phyloP scores from a whole-genome alignment of 2,888 invertebrate genomes.

The Eupithecia abbreviata region DNA sequence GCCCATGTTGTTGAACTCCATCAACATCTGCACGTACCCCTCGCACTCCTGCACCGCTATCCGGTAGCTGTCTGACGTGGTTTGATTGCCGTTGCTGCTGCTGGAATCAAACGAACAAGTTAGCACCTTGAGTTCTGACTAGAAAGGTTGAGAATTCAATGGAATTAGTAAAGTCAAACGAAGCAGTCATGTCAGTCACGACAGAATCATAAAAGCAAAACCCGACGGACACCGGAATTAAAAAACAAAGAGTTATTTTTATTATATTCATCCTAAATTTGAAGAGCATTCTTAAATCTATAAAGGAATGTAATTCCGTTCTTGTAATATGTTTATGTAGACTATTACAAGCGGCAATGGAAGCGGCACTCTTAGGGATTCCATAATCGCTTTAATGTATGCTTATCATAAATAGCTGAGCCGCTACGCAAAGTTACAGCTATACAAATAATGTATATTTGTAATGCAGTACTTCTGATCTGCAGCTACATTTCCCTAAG shows the following conservation, averaged over 20 bases:
- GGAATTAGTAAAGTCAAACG: neutral
- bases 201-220: too few species aligned
- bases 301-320: neutral
- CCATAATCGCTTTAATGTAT: slow-evolving; percentile 18
- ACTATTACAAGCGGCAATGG: slow-evolving; percentile 23
- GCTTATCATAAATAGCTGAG: neutral
- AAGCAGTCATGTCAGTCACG: neutral
- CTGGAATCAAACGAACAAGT: slow-evolving; percentile 48
- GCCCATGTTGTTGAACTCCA: slow-evolving; percentile 98
- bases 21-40: slow-evolving; percentile 93
- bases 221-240: too few species aligned
- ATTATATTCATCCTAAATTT: too few species aligned
- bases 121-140: neutral
- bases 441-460: neutral
- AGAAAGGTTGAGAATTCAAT: neutral
- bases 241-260: too few species aligned
- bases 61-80: slow-evolving; percentile 85
- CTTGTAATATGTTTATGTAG: neutral
- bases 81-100: slow-evolving; percentile 66
- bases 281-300: neutral
- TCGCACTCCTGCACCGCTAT: slow-evolving; percentile 93
- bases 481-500: neutral
- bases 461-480: neutral
- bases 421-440: neutral
- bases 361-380: slow-evolving; percentile 14